phyloP scores from a whole-genome alignment of 2,113 vertebrate genomes.

The Elaphurus davidianus region DNA sequence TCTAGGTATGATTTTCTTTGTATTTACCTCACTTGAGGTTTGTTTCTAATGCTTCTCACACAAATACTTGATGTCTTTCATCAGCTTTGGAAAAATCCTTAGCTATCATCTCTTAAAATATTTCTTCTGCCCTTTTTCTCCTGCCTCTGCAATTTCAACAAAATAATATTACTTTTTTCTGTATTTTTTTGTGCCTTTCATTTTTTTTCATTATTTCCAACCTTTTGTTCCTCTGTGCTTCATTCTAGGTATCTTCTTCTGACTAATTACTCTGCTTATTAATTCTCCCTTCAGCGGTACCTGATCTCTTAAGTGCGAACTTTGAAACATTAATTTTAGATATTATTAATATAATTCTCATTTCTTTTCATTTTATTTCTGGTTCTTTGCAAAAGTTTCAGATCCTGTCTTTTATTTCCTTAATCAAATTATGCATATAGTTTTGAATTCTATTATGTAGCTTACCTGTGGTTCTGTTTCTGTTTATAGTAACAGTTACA shows the following conservation, averaged over 20 bases:
- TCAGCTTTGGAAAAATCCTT: neutral
- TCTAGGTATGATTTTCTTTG: neutral
- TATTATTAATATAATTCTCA: neutral
- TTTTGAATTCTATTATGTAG: neutral
- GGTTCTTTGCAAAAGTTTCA: neutral
- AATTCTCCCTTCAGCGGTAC: neutral
- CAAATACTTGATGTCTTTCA: neutral
- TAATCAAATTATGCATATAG: neutral
- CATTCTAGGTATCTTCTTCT: neutral
- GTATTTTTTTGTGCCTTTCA: neutral
- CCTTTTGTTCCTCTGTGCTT: neutral
- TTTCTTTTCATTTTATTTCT: neutral
- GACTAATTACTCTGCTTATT: neutral
- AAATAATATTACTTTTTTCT: neutral
- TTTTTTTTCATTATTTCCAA: neutral
- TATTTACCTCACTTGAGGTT: neutral
- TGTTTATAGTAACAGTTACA: neutral
- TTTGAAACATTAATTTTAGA: neutral
- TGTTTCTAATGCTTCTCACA: neutral
- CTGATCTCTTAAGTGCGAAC: neutral
- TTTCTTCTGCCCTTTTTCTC: neutral
- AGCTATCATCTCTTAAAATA: neutral
- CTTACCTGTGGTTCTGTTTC: neutral
- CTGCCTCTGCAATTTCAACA: neutral
- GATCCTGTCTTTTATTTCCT: neutral